Base-by-base conservation (phyloP, 2,888 invertebrate genomes). In the Plebejus melissa region DNA sequence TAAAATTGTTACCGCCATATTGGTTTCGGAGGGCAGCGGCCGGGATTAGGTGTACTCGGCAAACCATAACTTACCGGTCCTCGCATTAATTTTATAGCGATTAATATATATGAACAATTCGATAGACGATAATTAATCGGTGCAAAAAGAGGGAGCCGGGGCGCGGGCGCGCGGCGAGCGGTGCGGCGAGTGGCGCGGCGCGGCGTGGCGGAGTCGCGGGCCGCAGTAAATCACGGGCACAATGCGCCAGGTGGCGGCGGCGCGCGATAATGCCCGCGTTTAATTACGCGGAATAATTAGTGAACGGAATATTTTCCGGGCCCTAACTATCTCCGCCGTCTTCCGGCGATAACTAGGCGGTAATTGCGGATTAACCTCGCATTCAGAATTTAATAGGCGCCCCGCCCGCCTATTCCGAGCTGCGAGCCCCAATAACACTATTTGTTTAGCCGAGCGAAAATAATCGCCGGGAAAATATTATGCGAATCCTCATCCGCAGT, bases 241-340 rank as follows among this genome's bases (percentile, higher is more conserved):
- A 93, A 93, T 90, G 92, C 89, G 88, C 85, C 93, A 93, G 92
- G 92, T 93, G 93, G 92, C 90, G 90, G 86, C 90, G 90, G 90
- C 91, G 89, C 88, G 85, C 90, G 91, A 91, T 93, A 92, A 93
- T 93, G 88, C 90, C 83, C 87, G 89, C 90, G 93, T 92, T 93
- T 93, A 94, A 94, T 94, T 94, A 93, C 94, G 90, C 89, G 93
- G 94, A 94, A 94, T 94, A 94, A 94, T 94, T 94, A 94, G 91
- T 90, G 92, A 91, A 91, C 91, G 93, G 93, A 93, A 93, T 92
- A 92, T 92, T 91, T 93, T 93, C 93, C 92, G 91, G 90, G 91
- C 90, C 90, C 93, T 92, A 93, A 92, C 93, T 93, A 93, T 93
- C 92, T 91, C 90, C 89, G 85, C 87, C 90, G 89, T 91, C 92